phyloP scores from a whole-genome alignment of 2,113 vertebrate species.

The Sphyrna mokarran region DNA sequence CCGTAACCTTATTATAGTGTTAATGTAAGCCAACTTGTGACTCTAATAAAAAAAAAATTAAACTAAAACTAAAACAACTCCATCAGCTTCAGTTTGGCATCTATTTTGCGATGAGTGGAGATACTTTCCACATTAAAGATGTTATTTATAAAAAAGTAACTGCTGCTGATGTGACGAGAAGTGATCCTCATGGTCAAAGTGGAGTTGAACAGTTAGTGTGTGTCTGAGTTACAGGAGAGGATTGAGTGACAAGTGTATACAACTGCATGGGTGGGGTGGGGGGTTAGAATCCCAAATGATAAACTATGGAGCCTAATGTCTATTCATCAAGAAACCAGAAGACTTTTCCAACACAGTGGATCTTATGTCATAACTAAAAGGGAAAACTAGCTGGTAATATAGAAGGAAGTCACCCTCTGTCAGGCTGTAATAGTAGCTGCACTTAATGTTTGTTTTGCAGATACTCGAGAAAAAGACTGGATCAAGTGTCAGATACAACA shows the following conservation, averaged over 20 bases:
- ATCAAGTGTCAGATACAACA: background rate
- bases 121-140: background rate
- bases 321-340: background rate
- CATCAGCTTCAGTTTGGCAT: background rate
- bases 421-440: background rate
- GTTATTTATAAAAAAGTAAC: background rate
- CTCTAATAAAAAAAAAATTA: too few relatives aligned
- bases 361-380: background rate
- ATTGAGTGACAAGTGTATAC: background rate
- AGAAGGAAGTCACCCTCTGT: background rate
- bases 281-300: background rate
- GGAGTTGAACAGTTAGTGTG: background rate
- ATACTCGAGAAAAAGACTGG: background rate
- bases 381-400: background rate
- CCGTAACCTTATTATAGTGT: too few relatives aligned
- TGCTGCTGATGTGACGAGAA: background rate
- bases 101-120: background rate
- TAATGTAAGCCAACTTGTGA: too few relatives aligned
- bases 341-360: background rate
- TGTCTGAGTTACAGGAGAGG: background rate
- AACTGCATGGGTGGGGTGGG: too few relatives aligned
- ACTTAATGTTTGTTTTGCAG: background rate
- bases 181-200: background rate
- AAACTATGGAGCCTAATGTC: background rate
- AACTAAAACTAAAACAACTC: background rate